Base-by-base conservation (phyloP, 2,888 invertebrate genomes). In the Nudaria mundana region DNA sequence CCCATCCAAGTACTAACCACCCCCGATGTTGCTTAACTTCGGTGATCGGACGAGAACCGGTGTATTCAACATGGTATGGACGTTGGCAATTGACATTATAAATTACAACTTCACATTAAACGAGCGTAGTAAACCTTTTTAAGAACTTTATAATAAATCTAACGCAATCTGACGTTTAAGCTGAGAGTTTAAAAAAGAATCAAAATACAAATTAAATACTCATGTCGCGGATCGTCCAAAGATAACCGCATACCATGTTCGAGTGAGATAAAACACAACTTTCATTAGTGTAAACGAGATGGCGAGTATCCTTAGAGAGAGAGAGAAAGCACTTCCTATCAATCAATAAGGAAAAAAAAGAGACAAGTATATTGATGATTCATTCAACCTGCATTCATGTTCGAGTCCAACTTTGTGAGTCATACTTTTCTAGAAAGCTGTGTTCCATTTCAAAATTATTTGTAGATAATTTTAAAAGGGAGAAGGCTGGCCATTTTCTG, bases 41-140 rank as follows among this genome's bases (percentile, higher is more conserved):
- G 78, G 81, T 82, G 81, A 81, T 82, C 81, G 80, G 81, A 81
- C 80, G 79, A 80, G 78, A 80, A 78, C 76, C 78, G 77, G 79
- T 78, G 77, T 76, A 51, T 76, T 30, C 30, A 30, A 30, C 30
- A 14, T 18, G 16, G 15, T 29, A 29, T 10, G 15, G 2, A 18
- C 18, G 18, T 18, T 18, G 18, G 18, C 18, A n/a, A n/a, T n/a
- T n/a, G n/a, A n/a, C n/a, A n/a, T n/a, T n/a, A n/a, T n/a, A n/a
- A n/a, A n/a, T n/a, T n/a, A n/a, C n/a, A n/a, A n/a, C n/a, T n/a
- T n/a, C n/a, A n/a, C n/a, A n/a, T n/a, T n/a, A n/a, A n/a, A n/a
- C n/a, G n/a, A n/a, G n/a, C n/a, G n/a, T n/a, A n/a, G n/a, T n/a
- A n/a, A n/a, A n/a, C n/a, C n/a, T n/a, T n/a, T n/a, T n/a, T n/a